phyloP scores from a whole-genome alignment of 64 coral and sea anemone genomes.

The Catalaphyllia jardinei region DNA sequence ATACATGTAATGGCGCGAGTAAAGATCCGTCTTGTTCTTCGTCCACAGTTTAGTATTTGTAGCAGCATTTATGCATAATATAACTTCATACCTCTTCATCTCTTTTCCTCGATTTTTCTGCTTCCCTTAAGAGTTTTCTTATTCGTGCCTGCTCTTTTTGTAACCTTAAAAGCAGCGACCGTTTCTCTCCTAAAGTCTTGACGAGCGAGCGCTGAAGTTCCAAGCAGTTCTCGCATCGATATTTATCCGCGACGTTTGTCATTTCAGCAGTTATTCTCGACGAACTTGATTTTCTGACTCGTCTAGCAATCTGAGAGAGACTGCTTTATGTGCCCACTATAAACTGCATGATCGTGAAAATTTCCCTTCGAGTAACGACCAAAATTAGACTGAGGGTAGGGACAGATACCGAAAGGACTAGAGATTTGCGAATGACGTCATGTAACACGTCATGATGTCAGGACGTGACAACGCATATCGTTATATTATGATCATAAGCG shows the following conservation, averaged over 20 bases:
- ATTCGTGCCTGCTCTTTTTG: conserved; percentile 73
- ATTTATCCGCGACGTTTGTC: not conserved
- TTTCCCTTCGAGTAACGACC: too few species aligned
- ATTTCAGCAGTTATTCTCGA: conserved; percentile 3
- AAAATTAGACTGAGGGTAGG: too few species aligned
- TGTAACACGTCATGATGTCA: too few species aligned
- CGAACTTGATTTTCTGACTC: not conserved
- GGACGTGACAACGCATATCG: too few species aligned
- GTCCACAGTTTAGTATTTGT: not conserved
- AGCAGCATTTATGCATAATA: not conserved
- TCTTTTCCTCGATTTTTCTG: conserved; percentile 42
- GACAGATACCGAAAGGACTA: too few species aligned
- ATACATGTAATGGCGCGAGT: too few species aligned
- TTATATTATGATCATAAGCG: too few species aligned
- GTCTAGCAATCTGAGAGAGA: not conserved
- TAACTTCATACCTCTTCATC: conserved; percentile 39
- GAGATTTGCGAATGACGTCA: too few species aligned
- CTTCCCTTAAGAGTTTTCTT: conserved; percentile 68
- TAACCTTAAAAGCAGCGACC: conserved; percentile 73
- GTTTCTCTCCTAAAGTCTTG: conserved; percentile 79
- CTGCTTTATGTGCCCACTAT: not conserved
- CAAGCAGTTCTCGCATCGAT: conserved; percentile 66
- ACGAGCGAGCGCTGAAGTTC: conserved; percentile 76
- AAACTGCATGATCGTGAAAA: not conserved
- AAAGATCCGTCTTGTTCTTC: not conserved